Base-by-base conservation (phyloP, 2,797 vertebrate genomes). In the Mustela erminea region DNA sequence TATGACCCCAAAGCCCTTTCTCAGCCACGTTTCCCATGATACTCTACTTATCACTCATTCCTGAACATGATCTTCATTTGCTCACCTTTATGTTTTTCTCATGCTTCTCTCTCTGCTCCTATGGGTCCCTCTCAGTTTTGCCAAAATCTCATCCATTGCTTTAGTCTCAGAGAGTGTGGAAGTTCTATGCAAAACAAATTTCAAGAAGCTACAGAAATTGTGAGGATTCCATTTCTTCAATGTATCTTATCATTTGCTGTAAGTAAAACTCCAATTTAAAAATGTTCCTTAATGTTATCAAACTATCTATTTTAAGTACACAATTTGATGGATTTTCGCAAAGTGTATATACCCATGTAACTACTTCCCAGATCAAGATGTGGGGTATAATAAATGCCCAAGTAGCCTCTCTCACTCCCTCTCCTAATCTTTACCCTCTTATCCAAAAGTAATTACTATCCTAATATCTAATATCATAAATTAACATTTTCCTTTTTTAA, bases 261-360 rank as follows among this genome's bases (percentile, higher is more conserved):
- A 32, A 35, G 46, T 87, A n/a, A 86, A 97, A 97, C 58, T 75
- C 41, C 66, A 87, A 46, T 54, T 97, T 91, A 84, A 94, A 54
- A 66, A 88, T 35, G 8, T 60, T 85, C 25, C 89, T 96, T 86
- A 68, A 80, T 75, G 27, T 91, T 91, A 94, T 46, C 29, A 87
- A 80, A 78, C 11, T 21, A 78, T 43, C 21, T 52, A n/a, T 94
- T 82, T 85, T 92, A 86, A 97, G 27, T 66, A 49, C 32, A 41
- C 27, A 81, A 58, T 35, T 32, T 75, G 25, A 54, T 68, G 46
- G n/a, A 38, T 75, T 87, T 62, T 72, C 27, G 20, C 56, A 27
- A 96, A 89, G 23, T 78, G 20, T 14, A 83, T 23, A 32, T 14
- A 68, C 5, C 41, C 2, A 4, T 41, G 14, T 74, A 82, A 66